Evolutionary conservation across 2,888 invertebrate species (phyloP), one percentile per base, ranked within the genome.

Genomic region (Dicyrtoma fusca): DNA sequence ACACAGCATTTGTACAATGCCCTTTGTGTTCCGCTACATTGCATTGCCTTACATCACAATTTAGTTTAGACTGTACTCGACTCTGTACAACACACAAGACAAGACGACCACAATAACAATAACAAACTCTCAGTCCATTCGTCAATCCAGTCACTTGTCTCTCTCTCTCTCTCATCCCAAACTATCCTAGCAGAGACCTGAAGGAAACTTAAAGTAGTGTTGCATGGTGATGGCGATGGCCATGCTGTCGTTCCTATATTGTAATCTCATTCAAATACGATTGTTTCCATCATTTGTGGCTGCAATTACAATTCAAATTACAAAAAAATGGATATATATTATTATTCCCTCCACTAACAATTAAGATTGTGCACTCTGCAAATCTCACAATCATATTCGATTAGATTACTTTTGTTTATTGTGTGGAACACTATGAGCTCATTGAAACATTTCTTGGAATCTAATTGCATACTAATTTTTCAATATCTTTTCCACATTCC

Each of bases 21-120:
- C 45, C 19, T 63, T 63, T 61, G 45, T 63, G 62, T 63, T 63
- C 62, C 62, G 62, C 62, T 63, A 45, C 62, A 63, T 63, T 63
- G 45, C 62, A 44, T 45, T 63, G 45, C 62, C 62, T 57, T 57
- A 57, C 57, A 45, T 42, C 61, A 61, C 61, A 61, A 61, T 26
- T 66, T 21, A 34, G 26, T 51, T 10, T 65, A 25, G 11, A 65
- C 13, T 65, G 65, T 51, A 13, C 13, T 34, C 26, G 19, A 17
- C 17, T 42, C 25, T 34, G 61, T 26, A 19, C 19, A 34, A 44
- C 61, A 59, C 25, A 59, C 25, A 59, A 59, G 6, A 59, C 10
- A 26, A 26, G 25, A 59, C 59, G 59, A n/a, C n/a, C n/a, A n/a
- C n/a, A n/a, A n/a, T n/a, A 21, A 57, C 57, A 23, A 57, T 57